phyloP scores from a whole-genome alignment of 2,797 vertebrate species.

The Neosalanx taihuensis region DNA sequence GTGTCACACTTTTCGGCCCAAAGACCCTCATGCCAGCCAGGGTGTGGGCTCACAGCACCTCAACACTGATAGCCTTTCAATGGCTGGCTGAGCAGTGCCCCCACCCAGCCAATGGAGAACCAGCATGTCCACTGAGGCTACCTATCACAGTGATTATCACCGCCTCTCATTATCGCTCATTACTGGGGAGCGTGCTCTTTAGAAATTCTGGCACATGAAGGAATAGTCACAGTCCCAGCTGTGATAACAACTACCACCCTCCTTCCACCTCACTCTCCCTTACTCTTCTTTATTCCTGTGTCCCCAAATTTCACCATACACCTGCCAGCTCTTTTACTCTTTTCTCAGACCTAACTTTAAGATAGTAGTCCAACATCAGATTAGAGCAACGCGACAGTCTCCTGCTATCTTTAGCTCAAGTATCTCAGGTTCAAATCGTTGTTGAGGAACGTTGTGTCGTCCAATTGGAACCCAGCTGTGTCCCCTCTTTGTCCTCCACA shows the following conservation, averaged over 20 bases:
- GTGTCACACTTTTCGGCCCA: too few species aligned
- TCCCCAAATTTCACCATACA: too few species aligned
- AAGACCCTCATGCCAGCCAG: constrained; percentile 13
- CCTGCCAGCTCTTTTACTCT: too few species aligned
- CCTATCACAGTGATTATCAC: constrained; percentile 50
- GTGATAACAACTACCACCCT: neutral
- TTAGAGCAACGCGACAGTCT: neutral
- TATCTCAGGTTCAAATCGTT: constrained; percentile 1
- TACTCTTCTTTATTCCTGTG: neutral
- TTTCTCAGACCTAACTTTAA: too few species aligned
- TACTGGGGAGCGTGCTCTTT: constrained; percentile 49
- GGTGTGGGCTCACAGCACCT: constrained; percentile 40
- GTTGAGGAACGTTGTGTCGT: neutral
- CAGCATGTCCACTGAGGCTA: constrained; percentile 39
- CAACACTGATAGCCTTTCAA: constrained; percentile 44
- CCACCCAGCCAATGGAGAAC: constrained; percentile 33
- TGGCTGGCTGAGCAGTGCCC: constrained; percentile 24
- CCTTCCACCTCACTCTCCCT: neutral
- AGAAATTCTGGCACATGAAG: constrained; percentile 26
- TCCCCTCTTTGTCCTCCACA: constrained; percentile 40
- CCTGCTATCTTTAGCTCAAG: neutral
- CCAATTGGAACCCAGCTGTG: constrained; percentile 23
- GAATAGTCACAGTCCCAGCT: constrained; percentile 11
- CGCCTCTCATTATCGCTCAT: constrained; percentile 53
- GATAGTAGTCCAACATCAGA: too few species aligned